These are phyloP conservation scores for Emydocephalus ijimae DNA, from an alignment of 2,113 vertebrate species.

Conservation along the genomic window DNA sequence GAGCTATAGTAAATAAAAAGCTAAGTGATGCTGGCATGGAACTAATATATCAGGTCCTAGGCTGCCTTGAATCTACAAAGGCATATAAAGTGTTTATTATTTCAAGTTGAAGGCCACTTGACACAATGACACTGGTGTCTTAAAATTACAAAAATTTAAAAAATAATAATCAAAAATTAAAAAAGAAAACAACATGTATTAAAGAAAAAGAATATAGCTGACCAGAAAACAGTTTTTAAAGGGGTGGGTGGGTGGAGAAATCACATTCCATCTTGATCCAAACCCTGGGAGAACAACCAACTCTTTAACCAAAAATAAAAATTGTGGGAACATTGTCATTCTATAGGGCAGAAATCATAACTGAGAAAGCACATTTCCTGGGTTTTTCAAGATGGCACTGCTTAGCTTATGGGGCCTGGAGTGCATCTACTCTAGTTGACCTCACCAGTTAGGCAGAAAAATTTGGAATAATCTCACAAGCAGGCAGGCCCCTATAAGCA, in stretches of 20 bases:
- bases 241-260: too few species aligned
- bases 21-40: not conserved
- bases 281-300: not conserved
- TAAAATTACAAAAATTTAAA: not conserved
- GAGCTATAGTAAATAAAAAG: not conserved
- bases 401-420: not conserved
- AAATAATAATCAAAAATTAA: not conserved
- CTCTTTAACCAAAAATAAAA: not conserved
- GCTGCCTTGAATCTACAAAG: not conserved
- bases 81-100: not conserved
- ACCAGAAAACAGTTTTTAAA: not conserved
- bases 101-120: not conserved
- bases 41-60: not conserved
- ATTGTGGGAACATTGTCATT: not conserved
- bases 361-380: not conserved
- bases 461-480: not conserved
- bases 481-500: not conserved
- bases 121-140: not conserved
- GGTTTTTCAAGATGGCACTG: not conserved
- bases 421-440: not conserved
- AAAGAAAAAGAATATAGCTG: not conserved
- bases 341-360: not conserved
- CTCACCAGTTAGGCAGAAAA: not conserved
- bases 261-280: not conserved
- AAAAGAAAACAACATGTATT: not conserved